Evolutionary conservation across 2,888 invertebrate genomes (phyloP).

Genomic region (Elegia similella): DNA sequence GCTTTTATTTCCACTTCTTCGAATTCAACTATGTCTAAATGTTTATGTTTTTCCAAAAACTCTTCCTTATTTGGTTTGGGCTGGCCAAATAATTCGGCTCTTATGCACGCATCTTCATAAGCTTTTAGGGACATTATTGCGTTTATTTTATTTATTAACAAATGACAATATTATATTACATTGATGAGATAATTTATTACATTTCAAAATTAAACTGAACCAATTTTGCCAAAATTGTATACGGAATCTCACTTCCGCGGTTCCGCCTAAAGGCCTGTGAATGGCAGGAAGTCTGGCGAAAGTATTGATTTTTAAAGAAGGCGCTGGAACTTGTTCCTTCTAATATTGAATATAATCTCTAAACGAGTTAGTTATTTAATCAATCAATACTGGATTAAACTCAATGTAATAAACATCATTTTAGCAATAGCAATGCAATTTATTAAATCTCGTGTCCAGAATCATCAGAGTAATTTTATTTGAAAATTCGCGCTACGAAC

Average conservation of each 20-base stretch:
- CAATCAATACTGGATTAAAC: not conserved
- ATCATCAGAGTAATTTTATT: not conserved
- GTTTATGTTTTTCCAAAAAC: slow-evolving; percentile 82
- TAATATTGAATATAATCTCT: no score
- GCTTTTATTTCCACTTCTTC: slow-evolving; percentile 75
- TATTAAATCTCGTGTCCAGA: not conserved
- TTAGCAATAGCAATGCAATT: not conserved
- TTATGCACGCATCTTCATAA: slow-evolving; percentile 89
- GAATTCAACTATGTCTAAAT: slow-evolving; percentile 76
- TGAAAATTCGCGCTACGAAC: not conserved
- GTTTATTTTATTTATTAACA: not conserved
- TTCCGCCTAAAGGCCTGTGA: not conserved
- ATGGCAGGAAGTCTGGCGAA: not conserved
- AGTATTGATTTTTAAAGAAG: not conserved
- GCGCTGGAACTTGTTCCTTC: not conserved
- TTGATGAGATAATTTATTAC: not conserved
- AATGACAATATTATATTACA: no score
- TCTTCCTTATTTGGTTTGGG: slow-evolving; percentile 85
- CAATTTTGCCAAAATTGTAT: not conserved
- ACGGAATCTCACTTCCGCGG: not conserved
- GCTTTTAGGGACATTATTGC: slow-evolving; percentile 82
- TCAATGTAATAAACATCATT: not conserved
- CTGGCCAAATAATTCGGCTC: slow-evolving; percentile 89
- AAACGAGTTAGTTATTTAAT: no score
- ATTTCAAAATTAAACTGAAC: not conserved